Evolutionary conservation across 2,888 invertebrate species (phyloP), one percentile per base, ranked within the genome.

Genomic region (Metellina segmentata): DNA sequence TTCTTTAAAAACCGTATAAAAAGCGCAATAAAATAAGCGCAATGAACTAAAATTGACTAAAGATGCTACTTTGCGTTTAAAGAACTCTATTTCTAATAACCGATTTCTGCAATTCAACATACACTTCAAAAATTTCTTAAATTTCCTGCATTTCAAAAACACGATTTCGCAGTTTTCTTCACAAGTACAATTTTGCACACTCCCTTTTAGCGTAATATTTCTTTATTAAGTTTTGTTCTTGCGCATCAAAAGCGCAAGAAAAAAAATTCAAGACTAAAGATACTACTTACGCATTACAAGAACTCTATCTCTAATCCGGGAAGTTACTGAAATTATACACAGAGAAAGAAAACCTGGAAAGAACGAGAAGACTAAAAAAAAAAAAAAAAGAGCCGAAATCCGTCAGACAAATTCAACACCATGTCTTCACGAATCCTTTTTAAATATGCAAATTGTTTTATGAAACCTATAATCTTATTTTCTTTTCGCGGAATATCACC

Each of bases 391-490:
- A 51, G 74, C 9, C 11, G 34, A 74, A 82, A 71, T 16, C 74
- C 48, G 48, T 20, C 75, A 77, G 61, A 75, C 74, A 61, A 85
- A 85, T 61, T 78, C 78, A 78, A 78, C 86, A 78, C 70, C 78
- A 52, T 78, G 51, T 86, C 78, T 78, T 61, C 51, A 78, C 70
- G 69, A 86, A 78, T 71, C 78, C 86, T 78, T 78, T 70, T 78
- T 86, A 74, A 86, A 86, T 86, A 86, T 86, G 86, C 86, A 86
- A 86, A 86, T 86, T 86, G 74, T 86, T 78, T 86, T 86, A 70
- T 86, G 74, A 86, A 86, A 86, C 78, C 86, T 86, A 86, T 86
- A 86, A 86, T 86, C 86, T 86, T 86, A 70, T 86, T 86, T 86
- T 52, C 70, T 72, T 85, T 78, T 51, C 20, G 48, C 49, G n/a